Base-by-base conservation (phyloP, 2,888 invertebrate genomes). In the Dryococelus australis region DNA sequence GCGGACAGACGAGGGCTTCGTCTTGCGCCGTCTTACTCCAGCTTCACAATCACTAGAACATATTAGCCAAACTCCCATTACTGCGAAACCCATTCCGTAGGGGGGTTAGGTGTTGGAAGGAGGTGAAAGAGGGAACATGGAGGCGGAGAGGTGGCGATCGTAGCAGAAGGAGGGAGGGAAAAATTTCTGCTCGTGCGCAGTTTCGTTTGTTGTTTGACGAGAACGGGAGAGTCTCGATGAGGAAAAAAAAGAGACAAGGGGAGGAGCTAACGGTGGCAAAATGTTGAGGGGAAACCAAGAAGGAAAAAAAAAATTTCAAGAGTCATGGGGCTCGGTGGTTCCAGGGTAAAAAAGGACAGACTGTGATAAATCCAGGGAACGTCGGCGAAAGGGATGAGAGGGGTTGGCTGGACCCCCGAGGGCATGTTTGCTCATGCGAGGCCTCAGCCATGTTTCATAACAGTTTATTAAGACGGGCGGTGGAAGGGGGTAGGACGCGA, bases 11-110 rank as follows among this genome's bases (percentile, higher is more conserved):
- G 84, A 16, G 28, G 85, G 84, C 47, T 47, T 85, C 51, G n/a
- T 78, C 85, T 78, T 65, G 43, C 53, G n/a, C 85, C 65, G 24
- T 43, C 53, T 65, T 84, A 86, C 88, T 87, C 84, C 87, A 84
- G 87, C 81, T 86, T 88, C 86, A 86, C 88, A 88, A 88, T 88
- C 88, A 88, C 87, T 87, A 87, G 88, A 87, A 87, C 86, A 89
- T 89, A 89, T 89, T 89, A 89, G 88, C 89, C 88, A 89, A 89
- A 89, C 89, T 89, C 87, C 87, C 87, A 88, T 88, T 88, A 88
- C 88, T 87, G 87, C 83, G 43, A 87, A 86, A 86, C 78, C 84
- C 79, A 87, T 78, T n/a, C 65, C 65, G 24, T 8, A 47, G 81
- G 87, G 84, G 65, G 84, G 65, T 43, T 83, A 81, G 27, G 81